A percentile compares a stretch with the other conserved stretches of the same genome.
Evolutionary conservation across 2,797 vertebrate species (phyloP).

Genomic region (Taenioides sp.): DNA sequence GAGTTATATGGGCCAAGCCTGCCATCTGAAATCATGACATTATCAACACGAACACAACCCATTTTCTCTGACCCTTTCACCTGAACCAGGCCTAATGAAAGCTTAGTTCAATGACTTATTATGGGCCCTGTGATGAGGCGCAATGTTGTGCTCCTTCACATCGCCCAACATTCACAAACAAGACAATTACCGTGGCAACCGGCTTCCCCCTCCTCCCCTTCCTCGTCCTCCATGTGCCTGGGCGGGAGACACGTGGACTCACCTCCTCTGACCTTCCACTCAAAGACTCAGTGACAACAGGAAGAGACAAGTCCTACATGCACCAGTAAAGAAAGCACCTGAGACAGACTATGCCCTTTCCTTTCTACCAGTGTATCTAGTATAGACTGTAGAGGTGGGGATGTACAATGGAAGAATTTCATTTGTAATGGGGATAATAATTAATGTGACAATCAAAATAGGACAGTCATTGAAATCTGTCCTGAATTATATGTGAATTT

Average conservation of each 20-base stretch:
- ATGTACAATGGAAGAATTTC: too few species aligned
- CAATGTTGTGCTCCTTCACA: constrained; percentile 27
- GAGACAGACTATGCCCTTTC: not conserved
- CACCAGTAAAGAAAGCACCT: not conserved
- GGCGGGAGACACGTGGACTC: constrained; percentile 24
- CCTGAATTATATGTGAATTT: not conserved
- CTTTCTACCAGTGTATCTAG: too few species aligned
- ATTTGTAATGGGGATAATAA: too few species aligned
- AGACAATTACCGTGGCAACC: constrained; percentile 54
- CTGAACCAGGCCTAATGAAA: constrained; percentile 34
- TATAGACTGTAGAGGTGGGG: not conserved
- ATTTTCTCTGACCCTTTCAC: constrained; percentile 16
- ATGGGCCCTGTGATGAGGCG: constrained; percentile 7
- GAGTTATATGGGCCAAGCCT: not conserved
- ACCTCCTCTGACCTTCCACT: constrained; percentile 51
- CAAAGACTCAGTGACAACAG: constrained; percentile 22
- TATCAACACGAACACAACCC: not conserved
- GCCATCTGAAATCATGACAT: not conserved
- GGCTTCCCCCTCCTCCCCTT: constrained; percentile 2
- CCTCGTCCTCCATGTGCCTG: constrained; percentile 27
- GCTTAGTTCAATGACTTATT: constrained; percentile 35
- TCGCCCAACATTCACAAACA: constrained; percentile 50
- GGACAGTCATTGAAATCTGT: not conserved
- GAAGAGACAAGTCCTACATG: constrained; percentile 22
- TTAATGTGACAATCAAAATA: not conserved